Percentiles rank a stretch among this genome's conserved stretches.
These are phyloP conservation scores for Onychomys torridus DNA, from an alignment of 2,797 vertebrate species.

Conservation along the genomic window DNA sequence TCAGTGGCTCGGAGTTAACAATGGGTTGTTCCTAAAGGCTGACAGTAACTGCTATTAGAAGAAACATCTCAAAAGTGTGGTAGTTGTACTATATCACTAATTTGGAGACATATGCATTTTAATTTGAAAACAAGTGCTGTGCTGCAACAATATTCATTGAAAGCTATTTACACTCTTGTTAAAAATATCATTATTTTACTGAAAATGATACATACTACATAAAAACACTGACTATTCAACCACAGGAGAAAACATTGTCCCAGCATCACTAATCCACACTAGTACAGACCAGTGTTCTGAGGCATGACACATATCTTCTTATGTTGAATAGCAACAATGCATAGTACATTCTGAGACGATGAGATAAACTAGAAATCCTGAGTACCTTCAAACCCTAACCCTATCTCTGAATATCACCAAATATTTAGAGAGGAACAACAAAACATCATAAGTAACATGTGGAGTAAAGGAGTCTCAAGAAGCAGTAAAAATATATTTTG, in stretches of 20 bases:
- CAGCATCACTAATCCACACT: not conserved
- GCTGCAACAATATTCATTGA: not conserved
- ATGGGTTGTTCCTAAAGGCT: not conserved
- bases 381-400: slow-evolving; percentile 33
- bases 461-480: not conserved
- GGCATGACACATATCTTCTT: not conserved
- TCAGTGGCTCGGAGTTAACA: not conserved
- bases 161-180: not conserved
- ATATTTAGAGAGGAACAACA: slow-evolving; percentile 13
- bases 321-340: not conserved
- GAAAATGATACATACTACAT: not conserved
- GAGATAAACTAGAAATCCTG: slow-evolving; percentile 25
- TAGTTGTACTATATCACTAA: not conserved
- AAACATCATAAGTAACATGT: not conserved
- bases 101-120: not conserved
- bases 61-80: not conserved
- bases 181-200: not conserved
- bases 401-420: not conserved
- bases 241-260: slow-evolving; percentile 3
- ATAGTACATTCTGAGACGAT: not conserved
- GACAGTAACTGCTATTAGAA: not conserved
- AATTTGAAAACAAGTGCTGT: not conserved
- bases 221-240: not conserved
- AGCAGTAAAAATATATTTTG: not conserved
- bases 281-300: not conserved